Conservation (phyloP, 2,797 vertebrate species). For the Pangasius sanitwongsei region DNA sequence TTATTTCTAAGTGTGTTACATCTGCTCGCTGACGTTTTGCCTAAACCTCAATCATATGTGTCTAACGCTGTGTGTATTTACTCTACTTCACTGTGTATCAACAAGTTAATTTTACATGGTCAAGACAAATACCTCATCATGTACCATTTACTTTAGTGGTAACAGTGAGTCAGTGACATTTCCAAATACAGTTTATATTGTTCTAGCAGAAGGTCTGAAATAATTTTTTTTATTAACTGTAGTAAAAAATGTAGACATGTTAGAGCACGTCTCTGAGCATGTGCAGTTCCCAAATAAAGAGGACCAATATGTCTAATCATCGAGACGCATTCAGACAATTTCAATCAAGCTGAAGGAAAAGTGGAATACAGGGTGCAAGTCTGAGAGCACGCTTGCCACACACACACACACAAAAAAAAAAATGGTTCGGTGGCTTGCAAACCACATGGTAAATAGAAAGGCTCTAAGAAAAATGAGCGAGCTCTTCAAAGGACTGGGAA, state of each 20-base stretch:
- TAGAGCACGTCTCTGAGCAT: background rate
- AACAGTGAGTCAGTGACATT: conserved; percentile 30
- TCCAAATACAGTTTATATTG: conserved; percentile 33
- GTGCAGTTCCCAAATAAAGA: conserved; percentile 15
- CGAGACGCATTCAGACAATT: conserved; percentile 25
- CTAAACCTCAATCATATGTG: conserved; percentile 45
- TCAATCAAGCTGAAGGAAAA: conserved; percentile 37
- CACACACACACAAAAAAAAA: background rate
- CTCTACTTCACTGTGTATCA: conserved; percentile 38
- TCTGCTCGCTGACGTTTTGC: conserved; percentile 43
- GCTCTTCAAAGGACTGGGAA: conserved; percentile 48
- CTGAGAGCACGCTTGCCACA: background rate
- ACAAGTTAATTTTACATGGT: conserved; percentile 39
- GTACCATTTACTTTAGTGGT: conserved; percentile 43
- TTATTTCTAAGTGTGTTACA: conserved; percentile 39
- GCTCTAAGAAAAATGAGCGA: conserved; percentile 46
- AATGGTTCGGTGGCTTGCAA: conserved; percentile 32
- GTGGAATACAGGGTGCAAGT: conserved; percentile 6
- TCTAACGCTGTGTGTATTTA: conserved; percentile 12
- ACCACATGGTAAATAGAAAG: conserved; percentile 49
- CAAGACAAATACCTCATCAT: conserved; percentile 43
- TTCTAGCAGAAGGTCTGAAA: conserved; percentile 32
- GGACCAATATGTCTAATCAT: conserved; percentile 28
- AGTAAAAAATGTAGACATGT: background rate
- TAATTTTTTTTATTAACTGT: background rate